Conservation (phyloP, 2,113 vertebrate species). For the Formicarius rufipectus region DNA sequence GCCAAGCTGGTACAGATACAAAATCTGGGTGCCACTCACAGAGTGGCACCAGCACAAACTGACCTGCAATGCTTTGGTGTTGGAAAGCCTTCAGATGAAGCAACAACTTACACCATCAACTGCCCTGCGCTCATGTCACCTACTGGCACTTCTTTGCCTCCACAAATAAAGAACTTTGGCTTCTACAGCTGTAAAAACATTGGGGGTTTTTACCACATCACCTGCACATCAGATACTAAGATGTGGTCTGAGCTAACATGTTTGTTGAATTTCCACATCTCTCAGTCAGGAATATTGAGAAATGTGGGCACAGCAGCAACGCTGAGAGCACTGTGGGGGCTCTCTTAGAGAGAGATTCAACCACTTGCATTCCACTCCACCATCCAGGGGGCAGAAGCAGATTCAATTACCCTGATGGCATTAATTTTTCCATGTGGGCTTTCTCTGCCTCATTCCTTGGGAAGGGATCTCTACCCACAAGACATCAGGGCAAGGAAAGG, state of each 20-base stretch:
- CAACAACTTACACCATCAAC: neutral
- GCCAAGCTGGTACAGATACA: neutral
- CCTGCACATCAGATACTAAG: neutral
- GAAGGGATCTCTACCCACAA: neutral
- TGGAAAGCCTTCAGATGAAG: neutral
- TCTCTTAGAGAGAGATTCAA: neutral
- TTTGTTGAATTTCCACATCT: neutral
- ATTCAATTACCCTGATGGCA: fast-evolving
- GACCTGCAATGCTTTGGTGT: neutral
- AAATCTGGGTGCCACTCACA: neutral
- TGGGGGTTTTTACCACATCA: neutral
- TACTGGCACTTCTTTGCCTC: neutral
- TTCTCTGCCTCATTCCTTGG: neutral
- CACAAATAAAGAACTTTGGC: fast-evolving
- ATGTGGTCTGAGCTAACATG: neutral
- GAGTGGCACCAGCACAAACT: neutral
- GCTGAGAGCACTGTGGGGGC: neutral
- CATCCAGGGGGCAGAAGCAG: too few species aligned
- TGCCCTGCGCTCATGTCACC: neutral
- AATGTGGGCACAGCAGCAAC: neutral
- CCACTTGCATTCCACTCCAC: fast-evolving
- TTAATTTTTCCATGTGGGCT: fast-evolving
- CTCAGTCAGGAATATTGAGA: neutral
- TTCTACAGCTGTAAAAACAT: neutral
- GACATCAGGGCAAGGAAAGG: neutral